Evolutionary conservation across 2,113 vertebrate species (phyloP).

Genomic region (Passerina amoena): DNA sequence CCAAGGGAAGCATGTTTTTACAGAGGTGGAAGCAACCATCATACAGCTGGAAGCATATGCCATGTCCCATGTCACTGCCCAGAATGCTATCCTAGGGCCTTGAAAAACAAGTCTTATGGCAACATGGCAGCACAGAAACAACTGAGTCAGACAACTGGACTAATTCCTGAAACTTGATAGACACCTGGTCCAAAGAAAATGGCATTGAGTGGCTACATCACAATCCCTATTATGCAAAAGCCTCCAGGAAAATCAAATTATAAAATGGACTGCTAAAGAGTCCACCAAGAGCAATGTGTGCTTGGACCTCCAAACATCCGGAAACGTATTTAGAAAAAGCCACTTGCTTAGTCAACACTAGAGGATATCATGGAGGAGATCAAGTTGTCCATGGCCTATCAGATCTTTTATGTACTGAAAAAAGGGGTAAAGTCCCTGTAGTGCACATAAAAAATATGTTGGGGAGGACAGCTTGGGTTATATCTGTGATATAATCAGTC

Average conservation of each 20-base stretch:
- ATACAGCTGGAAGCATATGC: not conserved
- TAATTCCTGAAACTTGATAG: not conserved
- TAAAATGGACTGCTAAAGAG: not conserved
- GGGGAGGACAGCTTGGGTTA: not conserved
- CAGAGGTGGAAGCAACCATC: not conserved
- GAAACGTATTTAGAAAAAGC: not conserved
- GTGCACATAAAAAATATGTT: not conserved
- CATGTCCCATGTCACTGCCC: not conserved
- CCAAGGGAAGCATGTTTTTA: not conserved
- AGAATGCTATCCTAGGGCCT: not conserved
- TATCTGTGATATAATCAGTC: not conserved
- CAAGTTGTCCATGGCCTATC: not conserved
- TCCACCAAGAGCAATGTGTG: not conserved
- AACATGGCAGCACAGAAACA: not conserved
- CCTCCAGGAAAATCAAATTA: not conserved
- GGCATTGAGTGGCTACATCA: not conserved
- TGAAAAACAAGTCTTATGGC: not conserved
- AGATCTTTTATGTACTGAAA: not conserved
- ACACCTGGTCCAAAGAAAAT: not conserved
- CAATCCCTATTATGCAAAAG: not conserved
- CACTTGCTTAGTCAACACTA: not conserved
- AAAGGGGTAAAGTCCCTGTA: not conserved
- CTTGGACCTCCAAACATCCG: not conserved
- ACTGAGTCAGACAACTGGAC: not conserved
- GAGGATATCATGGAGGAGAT: not conserved